phyloP scores from a whole-genome alignment of 1,140 invertebrate species.

The Archegozetes longisetosus region DNA sequence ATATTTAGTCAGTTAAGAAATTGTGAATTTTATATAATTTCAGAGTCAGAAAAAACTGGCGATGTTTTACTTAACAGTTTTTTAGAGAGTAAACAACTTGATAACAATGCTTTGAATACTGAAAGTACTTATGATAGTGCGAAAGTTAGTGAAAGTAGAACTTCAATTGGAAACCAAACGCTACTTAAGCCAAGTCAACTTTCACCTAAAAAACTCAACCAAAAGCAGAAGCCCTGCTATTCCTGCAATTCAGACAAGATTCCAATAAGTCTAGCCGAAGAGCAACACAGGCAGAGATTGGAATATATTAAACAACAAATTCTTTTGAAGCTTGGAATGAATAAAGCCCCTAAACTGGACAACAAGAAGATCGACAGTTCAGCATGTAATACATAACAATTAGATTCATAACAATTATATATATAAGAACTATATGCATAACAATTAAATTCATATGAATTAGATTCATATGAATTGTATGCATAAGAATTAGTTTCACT shows the following conservation, averaged over 20 bases:
- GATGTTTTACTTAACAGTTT: not conserved
- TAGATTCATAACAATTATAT: too few relatives aligned
- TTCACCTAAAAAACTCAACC: not conserved
- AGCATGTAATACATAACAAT: too few relatives aligned
- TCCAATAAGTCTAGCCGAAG: not conserved
- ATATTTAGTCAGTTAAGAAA: too few relatives aligned
- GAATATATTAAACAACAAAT: conserved; percentile 47
- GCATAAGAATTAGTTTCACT: too few relatives aligned
- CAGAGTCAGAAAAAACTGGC: not conserved
- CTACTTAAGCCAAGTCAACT: not conserved
- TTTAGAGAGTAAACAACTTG: not conserved
- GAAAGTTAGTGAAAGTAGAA: not conserved
- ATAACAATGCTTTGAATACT: not conserved
- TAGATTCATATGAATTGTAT: not conserved
- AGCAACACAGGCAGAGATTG: conserved; percentile 23
- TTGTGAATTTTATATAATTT: not conserved
- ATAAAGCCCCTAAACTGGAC: conserved; percentile 47
- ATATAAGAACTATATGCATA: not conserved
- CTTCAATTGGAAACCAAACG: not conserved
- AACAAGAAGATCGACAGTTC: too few relatives aligned
- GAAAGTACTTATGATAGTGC: not conserved
- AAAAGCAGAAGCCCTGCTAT: not conserved
- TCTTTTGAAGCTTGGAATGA: conserved; percentile 43
- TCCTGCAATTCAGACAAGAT: not conserved
- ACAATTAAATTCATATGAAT: not conserved